Conservation (phyloP, 2,888 invertebrate genomes). For the Anarsia innoxiella region DNA sequence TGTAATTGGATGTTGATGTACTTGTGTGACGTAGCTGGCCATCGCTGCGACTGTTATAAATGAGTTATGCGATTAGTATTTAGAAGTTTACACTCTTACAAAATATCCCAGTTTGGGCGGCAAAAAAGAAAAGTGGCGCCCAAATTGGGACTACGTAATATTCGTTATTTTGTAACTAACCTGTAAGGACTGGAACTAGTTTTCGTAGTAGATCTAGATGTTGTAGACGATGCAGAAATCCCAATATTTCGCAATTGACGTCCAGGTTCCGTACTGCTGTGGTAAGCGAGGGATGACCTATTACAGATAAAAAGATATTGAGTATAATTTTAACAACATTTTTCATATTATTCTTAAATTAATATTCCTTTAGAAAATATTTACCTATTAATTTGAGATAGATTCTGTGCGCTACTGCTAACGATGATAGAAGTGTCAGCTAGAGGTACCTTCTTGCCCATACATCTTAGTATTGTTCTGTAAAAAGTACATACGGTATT, state of each 20-base stretch:
- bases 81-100: neutral
- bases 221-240: constrained; percentile 95
- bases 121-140: neutral
- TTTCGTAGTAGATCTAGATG: constrained; percentile 94
- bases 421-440: constrained; percentile 84
- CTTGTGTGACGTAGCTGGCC: constrained; percentile 88
- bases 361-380: neutral
- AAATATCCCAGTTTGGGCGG: neutral
- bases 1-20: constrained; percentile 91
- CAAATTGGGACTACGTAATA: neutral
- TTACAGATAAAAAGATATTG: constrained; percentile 7
- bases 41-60: constrained; percentile 77
- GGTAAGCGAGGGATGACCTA: constrained; percentile 88
- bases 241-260: constrained; percentile 83
- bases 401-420: constrained; percentile 85
- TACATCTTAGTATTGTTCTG: constrained; percentile 81
- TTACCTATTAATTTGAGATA: constrained; percentile 74
- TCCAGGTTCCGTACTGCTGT: constrained; percentile 73
- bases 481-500: too few species aligned
- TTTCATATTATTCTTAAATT: too few species aligned
- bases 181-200: constrained; percentile 95
- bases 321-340: neutral
- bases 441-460: constrained; percentile 88
- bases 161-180: constrained; percentile 36
- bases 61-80: too few species aligned